Evolutionary conservation across 2,113 vertebrate genomes (phyloP).

Genomic region (Odobenus rosmarus): DNA sequence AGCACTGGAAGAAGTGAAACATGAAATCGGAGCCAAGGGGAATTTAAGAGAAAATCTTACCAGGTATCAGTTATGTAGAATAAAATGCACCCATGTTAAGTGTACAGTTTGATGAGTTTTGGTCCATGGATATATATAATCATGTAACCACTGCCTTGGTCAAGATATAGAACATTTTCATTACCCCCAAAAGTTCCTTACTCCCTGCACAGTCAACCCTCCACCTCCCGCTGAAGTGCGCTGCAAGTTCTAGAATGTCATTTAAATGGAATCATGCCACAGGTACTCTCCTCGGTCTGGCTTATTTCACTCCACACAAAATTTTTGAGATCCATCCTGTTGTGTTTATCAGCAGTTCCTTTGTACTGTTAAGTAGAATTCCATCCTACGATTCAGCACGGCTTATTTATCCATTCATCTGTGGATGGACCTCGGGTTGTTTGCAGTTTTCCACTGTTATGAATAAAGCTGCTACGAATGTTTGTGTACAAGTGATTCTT

Average conservation of each 20-base stretch:
- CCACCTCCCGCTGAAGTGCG: background rate
- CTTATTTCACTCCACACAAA: background rate
- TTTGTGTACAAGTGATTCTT: background rate
- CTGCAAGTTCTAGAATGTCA: background rate
- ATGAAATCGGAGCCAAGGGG: background rate
- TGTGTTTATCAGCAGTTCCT: background rate
- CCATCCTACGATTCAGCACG: accelerated
- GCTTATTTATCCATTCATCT: background rate
- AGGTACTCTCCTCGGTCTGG: background rate
- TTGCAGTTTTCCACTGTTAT: background rate
- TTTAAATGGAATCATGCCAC: background rate
- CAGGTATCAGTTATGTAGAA: background rate
- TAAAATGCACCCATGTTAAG: too few relatives aligned
- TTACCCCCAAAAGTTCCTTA: background rate
- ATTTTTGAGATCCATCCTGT: background rate
- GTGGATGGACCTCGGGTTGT: background rate
- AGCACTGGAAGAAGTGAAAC: background rate
- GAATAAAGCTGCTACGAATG: background rate
- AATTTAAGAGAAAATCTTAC: background rate
- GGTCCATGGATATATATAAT: background rate
- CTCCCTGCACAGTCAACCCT: background rate
- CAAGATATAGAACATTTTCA: background rate
- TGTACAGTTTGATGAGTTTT: background rate
- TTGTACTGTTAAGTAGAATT: background rate
- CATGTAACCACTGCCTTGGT: background rate